Percentiles rank a stretch among this genome's conserved stretches.
Conservation (phyloP, 2,888 invertebrate species). For the Harpalus rubripes region DNA sequence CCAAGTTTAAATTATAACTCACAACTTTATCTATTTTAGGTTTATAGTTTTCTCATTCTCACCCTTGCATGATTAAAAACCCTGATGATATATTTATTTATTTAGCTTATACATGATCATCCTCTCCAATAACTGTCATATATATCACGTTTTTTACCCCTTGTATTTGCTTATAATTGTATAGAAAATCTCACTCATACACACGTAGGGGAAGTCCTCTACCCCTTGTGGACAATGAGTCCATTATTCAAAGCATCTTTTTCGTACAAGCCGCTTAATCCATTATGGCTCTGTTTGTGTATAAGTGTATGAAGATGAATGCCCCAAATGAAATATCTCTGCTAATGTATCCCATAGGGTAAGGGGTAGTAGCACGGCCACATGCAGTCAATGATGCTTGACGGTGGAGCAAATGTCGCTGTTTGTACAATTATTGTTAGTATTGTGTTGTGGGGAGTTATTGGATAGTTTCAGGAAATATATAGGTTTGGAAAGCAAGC, state of each 20-base stretch:
- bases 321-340: slow-evolving; percentile 49
- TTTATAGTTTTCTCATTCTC: no score
- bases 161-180: neutral
- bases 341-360: slow-evolving; percentile 23
- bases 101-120: neutral
- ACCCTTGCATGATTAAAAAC: neutral
- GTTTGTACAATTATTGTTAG: neutral
- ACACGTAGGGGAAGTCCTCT: neutral
- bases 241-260: slow-evolving; percentile 53
- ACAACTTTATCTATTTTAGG: no score
- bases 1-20: no score
- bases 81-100: neutral
- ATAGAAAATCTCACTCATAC: neutral
- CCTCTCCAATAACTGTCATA: neutral
- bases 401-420: neutral
- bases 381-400: slow-evolving; percentile 32
- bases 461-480: neutral
- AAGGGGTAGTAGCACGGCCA: neutral
- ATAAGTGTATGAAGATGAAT: slow-evolving; percentile 54
- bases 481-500: neutral
- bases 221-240: neutral
- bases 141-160: neutral
- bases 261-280: slow-evolving; percentile 33
- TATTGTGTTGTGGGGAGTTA: neutral
- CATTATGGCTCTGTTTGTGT: slow-evolving; percentile 34